Conservation (phyloP, 1,140 invertebrate species). For the Diprion similis region DNA sequence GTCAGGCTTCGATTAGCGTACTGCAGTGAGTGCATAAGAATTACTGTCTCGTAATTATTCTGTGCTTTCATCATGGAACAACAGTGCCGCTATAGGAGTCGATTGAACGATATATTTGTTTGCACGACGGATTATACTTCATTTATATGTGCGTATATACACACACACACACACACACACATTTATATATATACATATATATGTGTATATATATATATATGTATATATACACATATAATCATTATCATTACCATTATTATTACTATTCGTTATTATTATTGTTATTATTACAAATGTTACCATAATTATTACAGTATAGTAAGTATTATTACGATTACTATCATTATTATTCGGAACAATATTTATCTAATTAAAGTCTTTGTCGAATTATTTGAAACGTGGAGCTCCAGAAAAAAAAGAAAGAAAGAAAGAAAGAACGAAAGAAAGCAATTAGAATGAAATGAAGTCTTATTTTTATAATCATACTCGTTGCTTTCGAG, state of each 20-base stretch:
- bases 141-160: neutral
- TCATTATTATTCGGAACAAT: neutral
- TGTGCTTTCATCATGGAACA: slow-evolving; percentile 1
- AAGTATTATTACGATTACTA: neutral
- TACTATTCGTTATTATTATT: slow-evolving; percentile 2
- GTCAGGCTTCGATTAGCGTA: slow-evolving; percentile 19
- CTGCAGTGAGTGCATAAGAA: slow-evolving; percentile 11
- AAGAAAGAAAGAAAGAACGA: no score
- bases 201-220: no score
- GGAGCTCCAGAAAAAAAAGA: no score
- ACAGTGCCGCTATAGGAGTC: neutral
- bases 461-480: no score
- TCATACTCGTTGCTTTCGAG: no score
- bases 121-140: slow-evolving; percentile 1
- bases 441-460: no score
- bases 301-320: no score
- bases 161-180: no score
- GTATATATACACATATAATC: no score
- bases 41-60: neutral
- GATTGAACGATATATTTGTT: neutral
- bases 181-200: no score
- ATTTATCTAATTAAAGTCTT: no score
- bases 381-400: no score
- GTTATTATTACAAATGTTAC: neutral
- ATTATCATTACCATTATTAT: neutral